Evolutionary conservation across 2,113 vertebrate genomes (phyloP).

Genomic region (Poeciliopsis prolifica): DNA sequence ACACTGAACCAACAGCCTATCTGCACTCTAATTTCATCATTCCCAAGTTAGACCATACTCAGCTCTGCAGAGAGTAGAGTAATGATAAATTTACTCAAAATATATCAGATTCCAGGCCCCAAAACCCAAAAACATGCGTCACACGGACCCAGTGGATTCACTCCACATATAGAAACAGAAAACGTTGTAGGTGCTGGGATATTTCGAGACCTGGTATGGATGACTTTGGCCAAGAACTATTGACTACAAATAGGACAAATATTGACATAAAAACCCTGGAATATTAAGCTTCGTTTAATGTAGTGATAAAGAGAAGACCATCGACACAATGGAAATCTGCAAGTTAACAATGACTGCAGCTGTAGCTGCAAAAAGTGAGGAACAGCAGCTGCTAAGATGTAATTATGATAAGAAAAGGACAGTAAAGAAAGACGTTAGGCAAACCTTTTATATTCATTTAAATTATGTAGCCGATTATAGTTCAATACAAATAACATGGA

Average conservation of each 20-base stretch:
- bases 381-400: background rate
- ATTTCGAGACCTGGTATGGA: conserved; percentile 15
- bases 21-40: conserved; percentile 4
- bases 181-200: background rate
- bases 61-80: conserved; percentile 19
- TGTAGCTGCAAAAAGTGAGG: background rate
- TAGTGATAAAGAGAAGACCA: conserved; percentile 12
- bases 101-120: conserved; percentile 7
- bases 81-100: conserved; percentile 23
- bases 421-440: conserved; percentile 1
- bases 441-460: background rate
- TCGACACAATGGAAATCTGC: background rate
- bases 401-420: conserved; percentile 12
- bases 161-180: conserved; percentile 2
- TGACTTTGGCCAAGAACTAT: background rate
- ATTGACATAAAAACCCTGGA: conserved; percentile 4
- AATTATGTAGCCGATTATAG: background rate
- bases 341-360: background rate
- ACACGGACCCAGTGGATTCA: background rate
- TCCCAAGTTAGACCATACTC: conserved; percentile 5
- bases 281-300: conserved; percentile 4
- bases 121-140: conserved; percentile 9
- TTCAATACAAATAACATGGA: background rate
- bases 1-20: conserved; percentile 4
- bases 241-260: conserved; percentile 2